Base-by-base conservation (phyloP, 2,113 vertebrate species). In the Condylura cristata region DNA sequence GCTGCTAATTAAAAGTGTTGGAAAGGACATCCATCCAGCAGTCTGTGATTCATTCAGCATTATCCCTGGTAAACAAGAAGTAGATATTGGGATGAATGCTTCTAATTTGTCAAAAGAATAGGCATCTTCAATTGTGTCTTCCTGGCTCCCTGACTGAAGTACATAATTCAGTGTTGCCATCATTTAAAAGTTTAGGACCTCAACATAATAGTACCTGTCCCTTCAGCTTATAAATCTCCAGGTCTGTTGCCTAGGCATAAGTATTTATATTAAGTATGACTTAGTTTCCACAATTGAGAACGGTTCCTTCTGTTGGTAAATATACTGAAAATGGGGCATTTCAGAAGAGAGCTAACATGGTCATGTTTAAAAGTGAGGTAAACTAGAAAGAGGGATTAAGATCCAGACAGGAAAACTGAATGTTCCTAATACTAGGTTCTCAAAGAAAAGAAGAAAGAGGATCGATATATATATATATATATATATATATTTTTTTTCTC, bases 1-100 rank as follows among this genome's bases (percentile, higher is more conserved):
- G 76, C 83, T 96, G 97, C 97, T 98, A 98, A 98, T 98, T 98
- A 98, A 98, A 98, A 97, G 96, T 97, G 97, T 96, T 97, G 96
- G 94, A 96, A 97, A 96, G 96, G 89, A 96, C 96, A 97, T 96
- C 95, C 95, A 97, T 97, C 94, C 96, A 96, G 94, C 41, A 95
- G 96, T 93, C 89, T 95, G 98, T 98, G 97, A 98, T 97, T 98
- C 97, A 98, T 93, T 95, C 96, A 90, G 34, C 80, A 97, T 96
- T 92, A 97, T 88, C 94, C 97, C 95, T 68, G 56, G 98, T 96
- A 98, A 98, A 97, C 97, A 98, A 98, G 96, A 96, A 95, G 93
- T 92, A 97, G 97, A 97, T 98, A 98, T 81, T 13, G 95, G 97
- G 96, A 70, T 96, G 97, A 98, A 98, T 97, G 98, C 96, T 96